Percentiles rank a stretch among this genome's conserved stretches.
phyloP scores from a whole-genome alignment of 2,113 vertebrate species.

The Xyrauchen texanus region DNA sequence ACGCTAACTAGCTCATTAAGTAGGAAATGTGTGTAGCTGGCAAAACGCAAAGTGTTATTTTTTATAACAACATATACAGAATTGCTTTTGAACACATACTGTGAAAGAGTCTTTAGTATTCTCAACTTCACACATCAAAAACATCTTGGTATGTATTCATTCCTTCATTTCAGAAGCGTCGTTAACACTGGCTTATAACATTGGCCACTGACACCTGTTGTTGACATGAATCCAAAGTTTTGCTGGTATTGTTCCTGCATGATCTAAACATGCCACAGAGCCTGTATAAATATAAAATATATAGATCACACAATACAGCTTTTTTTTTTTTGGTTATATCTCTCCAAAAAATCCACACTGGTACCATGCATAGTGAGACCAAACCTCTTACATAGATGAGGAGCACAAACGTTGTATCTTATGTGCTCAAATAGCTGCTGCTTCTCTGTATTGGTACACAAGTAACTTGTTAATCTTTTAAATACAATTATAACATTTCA shows the following conservation, averaged over 20 bases:
- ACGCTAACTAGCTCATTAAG: conserved; percentile 62
- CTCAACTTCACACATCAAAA: conserved; percentile 11
- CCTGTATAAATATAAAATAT: too few relatives aligned
- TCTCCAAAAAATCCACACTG: too few relatives aligned
- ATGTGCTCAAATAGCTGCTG: not conserved
- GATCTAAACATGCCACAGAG: conserved; percentile 57
- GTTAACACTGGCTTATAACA: conserved; percentile 62
- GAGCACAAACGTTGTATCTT: not conserved
- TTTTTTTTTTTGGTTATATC: too few relatives aligned
- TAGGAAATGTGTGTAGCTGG: conserved; percentile 54
- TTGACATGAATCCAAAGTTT: conserved; percentile 57
- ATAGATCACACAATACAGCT: too few relatives aligned
- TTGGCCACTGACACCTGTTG: conserved; percentile 59
- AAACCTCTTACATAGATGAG: too few relatives aligned
- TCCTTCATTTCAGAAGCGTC: conserved; percentile 44
- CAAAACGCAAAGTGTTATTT: conserved; percentile 52
- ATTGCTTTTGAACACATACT: conserved; percentile 21
- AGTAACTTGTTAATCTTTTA: not conserved
- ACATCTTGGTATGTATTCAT: conserved; percentile 54
- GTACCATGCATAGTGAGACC: too few relatives aligned
- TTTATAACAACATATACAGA: conserved; percentile 50
- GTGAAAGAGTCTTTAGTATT: not conserved
- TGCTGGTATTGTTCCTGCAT: conserved; percentile 46
- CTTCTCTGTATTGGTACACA: not conserved
- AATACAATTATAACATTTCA: not conserved